Conservation (phyloP, 2,888 invertebrate genomes). For the Prenolepis imparis region DNA sequence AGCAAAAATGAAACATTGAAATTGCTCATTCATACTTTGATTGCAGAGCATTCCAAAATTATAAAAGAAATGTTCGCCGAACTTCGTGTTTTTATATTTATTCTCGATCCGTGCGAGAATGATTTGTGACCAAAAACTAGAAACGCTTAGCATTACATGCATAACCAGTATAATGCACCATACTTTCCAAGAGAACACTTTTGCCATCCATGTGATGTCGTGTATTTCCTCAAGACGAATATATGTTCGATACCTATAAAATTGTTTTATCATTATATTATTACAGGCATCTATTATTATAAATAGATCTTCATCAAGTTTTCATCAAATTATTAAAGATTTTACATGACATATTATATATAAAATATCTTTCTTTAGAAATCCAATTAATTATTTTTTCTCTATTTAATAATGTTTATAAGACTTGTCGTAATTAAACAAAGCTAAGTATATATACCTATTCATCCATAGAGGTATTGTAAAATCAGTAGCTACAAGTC, state of each 20-base stretch:
- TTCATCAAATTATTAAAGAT: too few species aligned
- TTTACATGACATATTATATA: not conserved
- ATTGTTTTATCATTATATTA: not conserved
- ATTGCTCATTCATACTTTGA: conserved; percentile 65
- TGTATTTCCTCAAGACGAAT: conserved; percentile 36
- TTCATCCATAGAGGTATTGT: conserved; percentile 54
- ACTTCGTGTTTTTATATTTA: not conserved
- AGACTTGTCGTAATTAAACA: not conserved
- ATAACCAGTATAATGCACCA: conserved; percentile 65
- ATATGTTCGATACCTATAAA: conserved; percentile 60
- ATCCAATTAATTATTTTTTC: not conserved
- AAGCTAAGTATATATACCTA: conserved; percentile 37
- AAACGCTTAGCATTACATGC: conserved; percentile 59
- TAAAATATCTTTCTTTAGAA: not conserved
- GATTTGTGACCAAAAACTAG: conserved; percentile 61
- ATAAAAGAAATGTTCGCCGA: conserved; percentile 72
- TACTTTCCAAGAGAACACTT: conserved; percentile 68
- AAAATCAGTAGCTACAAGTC: conserved; percentile 48
- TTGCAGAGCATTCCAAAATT: conserved; percentile 70
- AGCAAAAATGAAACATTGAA: not conserved
- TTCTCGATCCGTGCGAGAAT: conserved; percentile 4
- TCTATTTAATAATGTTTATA: not conserved
- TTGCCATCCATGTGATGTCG: conserved; percentile 69
- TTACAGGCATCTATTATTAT: not conserved
- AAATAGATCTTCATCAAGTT: not conserved